Conservation (phyloP, 2,797 vertebrate species). For the Rousettus madagascariensis region DNA sequence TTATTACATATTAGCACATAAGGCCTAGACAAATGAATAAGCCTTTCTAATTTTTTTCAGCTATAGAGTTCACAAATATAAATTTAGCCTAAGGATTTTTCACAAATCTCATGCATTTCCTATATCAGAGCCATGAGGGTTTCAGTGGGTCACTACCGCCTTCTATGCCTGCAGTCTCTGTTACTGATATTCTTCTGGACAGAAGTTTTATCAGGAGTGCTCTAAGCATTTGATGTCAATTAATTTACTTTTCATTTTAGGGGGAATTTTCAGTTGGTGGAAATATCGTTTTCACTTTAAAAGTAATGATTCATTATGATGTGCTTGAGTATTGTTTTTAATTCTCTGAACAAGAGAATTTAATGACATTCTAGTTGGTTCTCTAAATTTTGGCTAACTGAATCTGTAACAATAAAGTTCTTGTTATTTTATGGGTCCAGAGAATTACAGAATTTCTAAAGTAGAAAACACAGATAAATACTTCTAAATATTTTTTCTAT, state of each 20-base stretch:
- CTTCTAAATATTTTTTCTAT: neutral
- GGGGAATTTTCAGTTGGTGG: neutral
- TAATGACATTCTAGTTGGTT: neutral
- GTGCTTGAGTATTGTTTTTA: neutral
- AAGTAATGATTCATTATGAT: neutral
- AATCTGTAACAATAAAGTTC: neutral
- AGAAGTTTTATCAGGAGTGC: neutral
- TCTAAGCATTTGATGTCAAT: neutral
- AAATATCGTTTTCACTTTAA: neutral
- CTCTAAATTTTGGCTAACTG: neutral
- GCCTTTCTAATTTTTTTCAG: neutral
- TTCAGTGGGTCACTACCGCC: neutral
- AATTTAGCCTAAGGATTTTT: neutral
- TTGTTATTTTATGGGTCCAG: neutral
- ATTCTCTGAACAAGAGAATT: neutral
- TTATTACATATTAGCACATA: neutral
- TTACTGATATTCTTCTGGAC: too few species aligned
- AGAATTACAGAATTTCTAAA: neutral
- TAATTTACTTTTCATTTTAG: neutral
- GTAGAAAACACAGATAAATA: neutral
- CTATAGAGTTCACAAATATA: neutral
- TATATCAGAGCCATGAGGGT: neutral
- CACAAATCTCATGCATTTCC: neutral
- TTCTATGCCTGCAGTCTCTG: neutral
- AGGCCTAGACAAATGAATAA: neutral